Base-by-base conservation (phyloP, 2,888 invertebrate species). In the Ophion slaviceki region DNA sequence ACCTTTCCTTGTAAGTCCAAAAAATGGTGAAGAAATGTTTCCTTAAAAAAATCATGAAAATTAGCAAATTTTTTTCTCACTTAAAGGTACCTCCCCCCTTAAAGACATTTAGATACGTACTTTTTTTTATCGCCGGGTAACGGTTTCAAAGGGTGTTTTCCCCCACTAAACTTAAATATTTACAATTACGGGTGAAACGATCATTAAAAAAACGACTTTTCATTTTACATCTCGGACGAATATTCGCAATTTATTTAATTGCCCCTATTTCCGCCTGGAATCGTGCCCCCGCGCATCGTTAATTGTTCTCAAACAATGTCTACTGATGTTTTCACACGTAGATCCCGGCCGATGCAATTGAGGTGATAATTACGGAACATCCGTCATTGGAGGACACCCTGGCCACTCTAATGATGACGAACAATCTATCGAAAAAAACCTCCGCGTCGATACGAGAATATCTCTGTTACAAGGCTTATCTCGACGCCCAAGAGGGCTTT, bases 401-500 rank as follows among this genome's bases (percentile, higher is more conserved):
- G 53, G 89, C 90, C 8, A 92, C 92, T 91, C 91, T 87, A 88
- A 95, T 94, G 90, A 94, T 66, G 91, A 94, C 76, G 90, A 94
- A 89, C 91, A 92, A 95, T 92, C 89, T 95, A 71, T 93, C 95
- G 80, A 92, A 95, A 88, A 94, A 95, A 89, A 93, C 93, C 1
- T 90, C 92, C 0, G 87, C 90, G 0, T 91, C 92, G 1, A 93
- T 98, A 78, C 96, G 97, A 88, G 99, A 99, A 93, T 97, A 97
- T 94, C 95, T 99, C 53, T 98, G 98, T 93, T 96, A 98, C 91
- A 97, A 97, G 94, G 96, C 97, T 0, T 99, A 98, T 93, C 94
- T 99, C 88, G 97, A 97, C 91, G 98, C 98, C 4, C 95, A 98
- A 85, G 98, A 98, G 93, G 96, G 97, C 8, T 99, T 98, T 94